Percentiles rank a stretch among this genome's conserved stretches.
Conservation (phyloP, 2,888 invertebrate genomes). For the Scaptomyza reducta region DNA sequence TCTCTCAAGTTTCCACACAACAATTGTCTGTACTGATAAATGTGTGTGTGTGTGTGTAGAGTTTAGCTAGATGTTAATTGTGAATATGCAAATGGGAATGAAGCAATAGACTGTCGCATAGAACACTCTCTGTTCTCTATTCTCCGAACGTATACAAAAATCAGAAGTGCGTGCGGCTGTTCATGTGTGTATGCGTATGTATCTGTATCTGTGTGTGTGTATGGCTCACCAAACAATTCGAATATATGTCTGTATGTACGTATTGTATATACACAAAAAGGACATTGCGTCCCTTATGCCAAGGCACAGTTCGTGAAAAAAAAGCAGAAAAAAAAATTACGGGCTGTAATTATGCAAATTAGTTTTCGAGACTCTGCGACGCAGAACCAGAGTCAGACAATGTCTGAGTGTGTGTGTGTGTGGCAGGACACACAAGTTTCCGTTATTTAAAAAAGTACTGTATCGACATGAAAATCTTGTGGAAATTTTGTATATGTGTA, state of each 20-base stretch:
- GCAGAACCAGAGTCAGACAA: slow-evolving; percentile 35
- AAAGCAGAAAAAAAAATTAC: slow-evolving; percentile 59
- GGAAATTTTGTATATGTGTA: slow-evolving; percentile 39
- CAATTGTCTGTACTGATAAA: slow-evolving; percentile 18
- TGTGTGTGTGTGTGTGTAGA: slow-evolving; percentile 20
- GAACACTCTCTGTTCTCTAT: slow-evolving; percentile 11
- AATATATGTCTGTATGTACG: slow-evolving; percentile 28
- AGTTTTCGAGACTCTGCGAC: slow-evolving; percentile 63
- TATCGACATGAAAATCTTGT: slow-evolving; percentile 56
- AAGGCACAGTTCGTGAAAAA: slow-evolving; percentile 30
- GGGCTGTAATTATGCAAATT: slow-evolving; percentile 80
- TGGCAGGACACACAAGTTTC: slow-evolving; percentile 32
- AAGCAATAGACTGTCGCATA: slow-evolving; percentile 20
- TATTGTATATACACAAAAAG: slow-evolving; percentile 59
- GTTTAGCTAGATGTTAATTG: slow-evolving; percentile 41
- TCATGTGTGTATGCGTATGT: slow-evolving; percentile 38
- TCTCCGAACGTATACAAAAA: slow-evolving; percentile 32
- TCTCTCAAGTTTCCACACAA: slow-evolving; percentile 27
- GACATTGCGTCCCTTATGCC: slow-evolving; percentile 74
- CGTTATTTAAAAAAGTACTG: slow-evolving; percentile 31
- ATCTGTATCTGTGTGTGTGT: slow-evolving; percentile 12
- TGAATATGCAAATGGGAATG: slow-evolving; percentile 47
- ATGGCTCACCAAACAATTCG: background rate
- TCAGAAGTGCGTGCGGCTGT: slow-evolving; percentile 57
- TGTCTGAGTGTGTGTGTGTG: slow-evolving; percentile 4